phyloP scores from a whole-genome alignment of 2,113 vertebrate genomes.

The Atractosteus spatula region DNA sequence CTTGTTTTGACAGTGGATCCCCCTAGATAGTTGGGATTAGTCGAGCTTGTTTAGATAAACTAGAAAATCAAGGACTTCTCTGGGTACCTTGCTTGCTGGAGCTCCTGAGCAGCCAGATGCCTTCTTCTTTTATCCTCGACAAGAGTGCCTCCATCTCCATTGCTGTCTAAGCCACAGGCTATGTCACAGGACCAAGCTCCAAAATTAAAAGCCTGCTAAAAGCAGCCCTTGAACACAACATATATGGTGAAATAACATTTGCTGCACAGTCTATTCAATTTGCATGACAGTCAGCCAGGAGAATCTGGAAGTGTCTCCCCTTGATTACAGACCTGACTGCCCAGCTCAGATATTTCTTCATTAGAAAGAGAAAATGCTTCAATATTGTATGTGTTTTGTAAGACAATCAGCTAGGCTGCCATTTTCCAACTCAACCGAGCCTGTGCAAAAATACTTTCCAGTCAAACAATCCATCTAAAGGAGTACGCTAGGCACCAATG shows the following conservation, averaged over 20 bases:
- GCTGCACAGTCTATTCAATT: conserved; percentile 68
- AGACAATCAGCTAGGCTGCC: too few relatives aligned
- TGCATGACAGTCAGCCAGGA: conserved; percentile 34
- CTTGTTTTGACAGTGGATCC: conserved; percentile 99
- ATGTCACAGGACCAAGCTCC: conserved; percentile 74
- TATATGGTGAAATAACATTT: conserved; percentile 77
- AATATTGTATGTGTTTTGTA: too few relatives aligned
- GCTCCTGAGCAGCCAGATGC: conserved; percentile 92
- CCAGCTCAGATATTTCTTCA: too few relatives aligned
- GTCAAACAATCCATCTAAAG: too few relatives aligned
- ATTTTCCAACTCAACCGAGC: too few relatives aligned
- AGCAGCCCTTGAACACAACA: conserved; percentile 71
- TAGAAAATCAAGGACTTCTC: conserved; percentile 87
- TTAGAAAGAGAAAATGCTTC: too few relatives aligned
- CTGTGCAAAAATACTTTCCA: too few relatives aligned
- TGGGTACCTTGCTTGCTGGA: conserved; percentile 91
- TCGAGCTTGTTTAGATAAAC: conserved; percentile 99
- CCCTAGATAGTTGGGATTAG: conserved; percentile 99
- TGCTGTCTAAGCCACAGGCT: conserved; percentile 86
- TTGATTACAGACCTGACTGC: too few relatives aligned
- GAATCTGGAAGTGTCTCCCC: background rate
- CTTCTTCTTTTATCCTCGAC: conserved; percentile 88
- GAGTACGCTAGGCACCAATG: too few relatives aligned
- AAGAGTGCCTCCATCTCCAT: conserved; percentile 82
- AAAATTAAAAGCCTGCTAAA: conserved; percentile 78